phyloP scores from a whole-genome alignment of 37 sponge, comb jelly and placozoan genomes.

The Halichondria panicea region DNA sequence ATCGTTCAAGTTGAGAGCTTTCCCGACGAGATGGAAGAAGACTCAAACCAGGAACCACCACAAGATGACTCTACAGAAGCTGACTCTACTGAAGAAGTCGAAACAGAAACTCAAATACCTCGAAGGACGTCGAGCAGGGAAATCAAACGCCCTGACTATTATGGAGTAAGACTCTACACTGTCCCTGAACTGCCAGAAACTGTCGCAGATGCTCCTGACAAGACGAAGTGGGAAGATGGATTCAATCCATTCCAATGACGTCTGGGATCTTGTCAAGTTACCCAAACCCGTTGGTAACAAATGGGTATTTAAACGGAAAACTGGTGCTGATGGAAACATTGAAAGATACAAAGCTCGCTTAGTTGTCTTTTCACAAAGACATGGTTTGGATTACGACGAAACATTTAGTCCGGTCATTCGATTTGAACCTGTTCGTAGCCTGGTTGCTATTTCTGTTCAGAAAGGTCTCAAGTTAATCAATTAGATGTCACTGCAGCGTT shows the following conservation, averaged over 20 bases:
- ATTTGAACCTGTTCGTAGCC: constrained; percentile 48
- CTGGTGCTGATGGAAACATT: constrained; percentile 43
- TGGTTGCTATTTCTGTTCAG: constrained; percentile 60
- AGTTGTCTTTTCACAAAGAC: constrained; percentile 61
- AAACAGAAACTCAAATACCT: constrained; percentile 5
- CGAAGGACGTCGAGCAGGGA: constrained; percentile 35
- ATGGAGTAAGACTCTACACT: constrained; percentile 36
- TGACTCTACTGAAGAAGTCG: constrained; percentile 2
- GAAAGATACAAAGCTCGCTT: constrained; percentile 60
- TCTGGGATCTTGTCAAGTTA: constrained; percentile 64
- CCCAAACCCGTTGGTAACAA: constrained; percentile 60
- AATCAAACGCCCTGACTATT: constrained; percentile 41
- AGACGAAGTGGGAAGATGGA: constrained; percentile 42
- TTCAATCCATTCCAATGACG: constrained; percentile 44
- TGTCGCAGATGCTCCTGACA: constrained; percentile 43
- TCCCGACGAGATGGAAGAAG: neutral
- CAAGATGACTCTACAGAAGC: neutral
- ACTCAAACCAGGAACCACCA: constrained; percentile 5
- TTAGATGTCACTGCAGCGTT: constrained; percentile 61
- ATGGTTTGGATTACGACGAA: constrained; percentile 57
- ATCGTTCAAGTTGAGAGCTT: constrained; percentile 12
- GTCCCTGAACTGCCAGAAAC: constrained; percentile 19
- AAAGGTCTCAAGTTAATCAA: constrained; percentile 64
- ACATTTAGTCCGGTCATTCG: constrained; percentile 65
- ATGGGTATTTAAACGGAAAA: constrained; percentile 66